Conservation (phyloP, 2,113 vertebrate species). For the Ovibos moschatus region DNA sequence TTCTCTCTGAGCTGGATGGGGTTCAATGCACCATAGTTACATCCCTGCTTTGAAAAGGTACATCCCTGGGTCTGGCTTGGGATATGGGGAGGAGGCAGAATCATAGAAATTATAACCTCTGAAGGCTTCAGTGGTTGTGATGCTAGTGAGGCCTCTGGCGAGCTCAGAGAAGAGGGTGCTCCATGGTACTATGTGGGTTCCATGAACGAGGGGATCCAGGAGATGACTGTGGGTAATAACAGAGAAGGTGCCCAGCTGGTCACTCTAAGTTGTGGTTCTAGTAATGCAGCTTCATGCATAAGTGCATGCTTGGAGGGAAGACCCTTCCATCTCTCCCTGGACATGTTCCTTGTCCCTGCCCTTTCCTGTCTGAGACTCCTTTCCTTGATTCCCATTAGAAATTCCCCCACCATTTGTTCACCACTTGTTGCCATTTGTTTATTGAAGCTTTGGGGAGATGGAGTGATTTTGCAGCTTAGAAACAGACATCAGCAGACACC, state of each 20-base stretch:
- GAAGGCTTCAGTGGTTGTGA: background rate
- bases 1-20: background rate
- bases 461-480: background rate
- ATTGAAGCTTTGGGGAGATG: background rate
- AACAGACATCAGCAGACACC: background rate
- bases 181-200: background rate
- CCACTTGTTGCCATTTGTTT: background rate
- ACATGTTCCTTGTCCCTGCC: background rate
- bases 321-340: background rate
- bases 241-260: background rate
- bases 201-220: background rate
- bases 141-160: background rate
- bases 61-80: background rate
- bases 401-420: background rate
- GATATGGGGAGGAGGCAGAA: background rate
- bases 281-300: background rate
- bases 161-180: background rate
- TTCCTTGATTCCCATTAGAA: background rate
- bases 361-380: background rate
- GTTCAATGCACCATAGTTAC: background rate
- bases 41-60: too few relatives aligned
- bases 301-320: background rate
- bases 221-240: too few relatives aligned
- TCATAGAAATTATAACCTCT: background rate
- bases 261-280: background rate